These are phyloP conservation scores for Myiozetetes cayanensis DNA, from an alignment of 2,113 vertebrate genomes.

Conservation along the genomic window DNA sequence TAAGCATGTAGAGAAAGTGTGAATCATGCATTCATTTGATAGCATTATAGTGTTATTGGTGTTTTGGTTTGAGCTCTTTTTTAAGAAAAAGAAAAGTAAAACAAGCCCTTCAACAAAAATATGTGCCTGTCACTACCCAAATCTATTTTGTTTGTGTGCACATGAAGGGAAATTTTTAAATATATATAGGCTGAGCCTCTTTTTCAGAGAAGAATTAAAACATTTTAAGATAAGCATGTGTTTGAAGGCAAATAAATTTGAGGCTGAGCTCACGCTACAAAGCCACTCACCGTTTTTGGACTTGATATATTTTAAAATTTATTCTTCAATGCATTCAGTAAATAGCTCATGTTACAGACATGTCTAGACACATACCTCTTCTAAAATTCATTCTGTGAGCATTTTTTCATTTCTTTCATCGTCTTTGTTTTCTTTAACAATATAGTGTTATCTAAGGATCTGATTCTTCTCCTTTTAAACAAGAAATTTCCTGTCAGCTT, in stretches of 20 bases:
- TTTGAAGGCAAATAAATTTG: neutral
- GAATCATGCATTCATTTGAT: neutral
- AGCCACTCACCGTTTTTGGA: neutral
- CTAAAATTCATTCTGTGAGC: neutral
- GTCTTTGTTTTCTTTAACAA: neutral
- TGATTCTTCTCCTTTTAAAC: neutral
- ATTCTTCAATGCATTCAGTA: neutral
- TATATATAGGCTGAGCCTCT: neutral
- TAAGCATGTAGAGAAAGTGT: neutral
- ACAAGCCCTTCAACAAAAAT: neutral
- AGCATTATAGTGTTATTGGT: neutral
- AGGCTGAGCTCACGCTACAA: neutral
- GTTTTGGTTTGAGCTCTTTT: neutral
- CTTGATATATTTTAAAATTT: neutral
- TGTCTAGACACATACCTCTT: neutral
- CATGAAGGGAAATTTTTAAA: neutral
- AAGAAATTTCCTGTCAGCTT: neutral
- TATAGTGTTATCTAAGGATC: neutral
- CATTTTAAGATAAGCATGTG: neutral
- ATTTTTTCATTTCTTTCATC: neutral
- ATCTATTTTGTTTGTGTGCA: neutral
- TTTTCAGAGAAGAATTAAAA: neutral
- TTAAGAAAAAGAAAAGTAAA: neutral
- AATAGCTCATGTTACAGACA: neutral
- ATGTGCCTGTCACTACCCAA: neutral